Evolutionary conservation across 2,797 vertebrate species (phyloP).

Genomic region (Oryzias dopingdopingensis): DNA sequence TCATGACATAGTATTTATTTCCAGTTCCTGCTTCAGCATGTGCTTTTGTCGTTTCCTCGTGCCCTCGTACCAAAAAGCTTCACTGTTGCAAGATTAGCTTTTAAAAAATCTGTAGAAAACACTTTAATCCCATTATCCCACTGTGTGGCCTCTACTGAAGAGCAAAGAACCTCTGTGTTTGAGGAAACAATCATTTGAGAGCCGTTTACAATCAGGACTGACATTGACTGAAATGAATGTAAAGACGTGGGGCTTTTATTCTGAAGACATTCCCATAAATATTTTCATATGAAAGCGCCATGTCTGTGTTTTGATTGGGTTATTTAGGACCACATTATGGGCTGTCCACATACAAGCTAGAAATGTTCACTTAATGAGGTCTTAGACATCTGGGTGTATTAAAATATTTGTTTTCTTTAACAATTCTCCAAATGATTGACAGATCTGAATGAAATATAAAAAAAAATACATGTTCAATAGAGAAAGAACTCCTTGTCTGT

Average conservation of each 20-base stretch:
- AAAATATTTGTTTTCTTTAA: no score
- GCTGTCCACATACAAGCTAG: no score
- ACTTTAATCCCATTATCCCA: not conserved
- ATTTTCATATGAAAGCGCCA: slow-evolving; percentile 61
- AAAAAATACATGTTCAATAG: no score
- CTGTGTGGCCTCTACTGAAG: not conserved
- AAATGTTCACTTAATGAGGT: no score
- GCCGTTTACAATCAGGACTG: slow-evolving; percentile 28
- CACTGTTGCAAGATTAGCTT: slow-evolving; percentile 12
- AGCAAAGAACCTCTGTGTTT: not conserved
- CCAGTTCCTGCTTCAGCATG: not conserved
- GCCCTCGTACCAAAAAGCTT: slow-evolving; percentile 6
- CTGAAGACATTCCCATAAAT: slow-evolving; percentile 70
- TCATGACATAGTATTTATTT: slow-evolving; percentile 18
- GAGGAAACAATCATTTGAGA: slow-evolving; percentile 27
- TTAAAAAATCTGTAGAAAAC: slow-evolving; percentile 8
- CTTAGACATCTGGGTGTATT: no score
- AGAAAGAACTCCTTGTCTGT: no score
- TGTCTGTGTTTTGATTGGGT: slow-evolving; percentile 18
- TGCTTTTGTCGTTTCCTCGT: slow-evolving; percentile 11
- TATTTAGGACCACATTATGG: not conserved
- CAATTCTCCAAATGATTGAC: no score
- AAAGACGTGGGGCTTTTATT: slow-evolving; percentile 49
- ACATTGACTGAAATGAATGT: slow-evolving; percentile 61
- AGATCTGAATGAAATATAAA: no score